Conservation (phyloP, 2,113 vertebrate genomes). For the Zosterops japonicus region DNA sequence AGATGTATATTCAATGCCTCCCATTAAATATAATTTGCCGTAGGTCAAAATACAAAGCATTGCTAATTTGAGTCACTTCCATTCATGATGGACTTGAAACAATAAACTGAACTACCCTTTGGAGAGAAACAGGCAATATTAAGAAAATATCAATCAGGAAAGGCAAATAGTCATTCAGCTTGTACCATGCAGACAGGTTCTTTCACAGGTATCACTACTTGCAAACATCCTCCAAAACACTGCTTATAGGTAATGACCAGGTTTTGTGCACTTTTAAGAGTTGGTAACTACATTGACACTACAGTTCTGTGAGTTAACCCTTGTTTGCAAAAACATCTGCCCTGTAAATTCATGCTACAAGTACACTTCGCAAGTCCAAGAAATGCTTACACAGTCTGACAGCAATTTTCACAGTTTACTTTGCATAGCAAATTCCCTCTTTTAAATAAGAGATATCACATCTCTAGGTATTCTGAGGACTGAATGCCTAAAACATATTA, state of each 20-base stretch:
- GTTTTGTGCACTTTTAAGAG: neutral
- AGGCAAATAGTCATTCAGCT: neutral
- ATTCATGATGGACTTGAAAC: neutral
- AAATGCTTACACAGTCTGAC: neutral
- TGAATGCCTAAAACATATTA: neutral
- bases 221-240: neutral
- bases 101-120: neutral
- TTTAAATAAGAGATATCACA: neutral
- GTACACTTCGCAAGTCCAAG: neutral
- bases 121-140: neutral
- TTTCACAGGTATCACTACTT: neutral
- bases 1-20: neutral
- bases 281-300: neutral
- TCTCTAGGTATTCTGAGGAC: neutral
- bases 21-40: neutral
- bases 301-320: neutral
- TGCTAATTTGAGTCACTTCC: neutral
- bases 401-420: neutral
- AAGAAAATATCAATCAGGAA: neutral
- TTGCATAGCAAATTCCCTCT: neutral
- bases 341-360: neutral
- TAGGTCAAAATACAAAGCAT: neutral
- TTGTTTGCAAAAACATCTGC: neutral
- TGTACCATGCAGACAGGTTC: neutral
- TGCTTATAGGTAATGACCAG: neutral